These are phyloP conservation scores for Heterodera filipjevi DNA, from an alignment of 2,888 invertebrate species.

Conservation along the genomic window DNA sequence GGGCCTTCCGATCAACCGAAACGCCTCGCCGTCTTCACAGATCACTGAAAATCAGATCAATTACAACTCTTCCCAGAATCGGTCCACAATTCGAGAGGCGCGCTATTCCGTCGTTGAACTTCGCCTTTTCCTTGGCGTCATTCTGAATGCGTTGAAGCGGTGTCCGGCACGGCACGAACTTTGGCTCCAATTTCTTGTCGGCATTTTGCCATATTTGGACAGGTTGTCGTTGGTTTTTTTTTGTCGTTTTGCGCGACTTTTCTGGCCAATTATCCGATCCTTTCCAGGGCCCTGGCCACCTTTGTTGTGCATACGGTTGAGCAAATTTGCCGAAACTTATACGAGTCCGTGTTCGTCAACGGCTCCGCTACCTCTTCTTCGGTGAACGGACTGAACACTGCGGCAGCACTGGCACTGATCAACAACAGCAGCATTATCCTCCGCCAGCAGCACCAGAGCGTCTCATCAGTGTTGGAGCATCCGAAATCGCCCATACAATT, in stretches of 20 bases:
- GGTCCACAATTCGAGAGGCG: constrained; percentile 45
- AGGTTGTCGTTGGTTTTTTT: constrained; percentile 44
- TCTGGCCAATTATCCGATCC: not conserved
- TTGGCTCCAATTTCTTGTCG: constrained; percentile 81
- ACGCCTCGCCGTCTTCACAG: constrained; percentile 35
- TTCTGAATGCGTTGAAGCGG: constrained; percentile 76
- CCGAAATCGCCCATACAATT: constrained; percentile 27
- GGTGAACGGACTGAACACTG: not conserved
- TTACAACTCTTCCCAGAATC: constrained; percentile 50
- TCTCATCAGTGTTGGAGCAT: not conserved
- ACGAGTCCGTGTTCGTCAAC: constrained; percentile 67
- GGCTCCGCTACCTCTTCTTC: constrained; percentile 13
- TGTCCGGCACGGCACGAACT: constrained; percentile 73
- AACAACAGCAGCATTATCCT: not conserved
- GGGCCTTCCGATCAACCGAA: not conserved
- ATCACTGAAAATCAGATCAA: constrained; percentile 49
- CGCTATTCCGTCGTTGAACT: constrained; percentile 71
- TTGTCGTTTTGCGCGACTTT: no score
- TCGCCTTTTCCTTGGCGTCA: constrained; percentile 80
- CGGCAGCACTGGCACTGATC: not conserved
- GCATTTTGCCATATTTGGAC: constrained; percentile 79
- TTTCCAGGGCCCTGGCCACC: constrained; percentile 75
- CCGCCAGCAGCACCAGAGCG: not conserved
- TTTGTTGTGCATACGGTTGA: constrained; percentile 79
- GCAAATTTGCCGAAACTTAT: constrained; percentile 80